These are phyloP conservation scores for Ursus arctos DNA, from an alignment of 2,113 vertebrate genomes.

Conservation along the genomic window DNA sequence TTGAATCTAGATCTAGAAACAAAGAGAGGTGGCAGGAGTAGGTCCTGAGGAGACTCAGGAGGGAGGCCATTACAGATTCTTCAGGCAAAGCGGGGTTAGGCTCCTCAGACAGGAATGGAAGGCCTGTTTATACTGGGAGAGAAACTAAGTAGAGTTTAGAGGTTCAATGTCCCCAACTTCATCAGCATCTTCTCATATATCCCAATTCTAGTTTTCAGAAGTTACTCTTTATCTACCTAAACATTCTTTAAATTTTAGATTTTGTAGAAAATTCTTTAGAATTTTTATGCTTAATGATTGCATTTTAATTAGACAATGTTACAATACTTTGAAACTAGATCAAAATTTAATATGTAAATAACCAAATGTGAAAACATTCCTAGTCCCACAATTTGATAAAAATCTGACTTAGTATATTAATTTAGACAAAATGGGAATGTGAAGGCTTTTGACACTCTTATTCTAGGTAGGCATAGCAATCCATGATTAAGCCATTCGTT, in stretches of 20 bases:
- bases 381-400: not conserved
- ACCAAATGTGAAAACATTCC: not conserved
- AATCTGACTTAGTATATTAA: not conserved
- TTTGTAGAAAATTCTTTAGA: not conserved
- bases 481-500: not conserved
- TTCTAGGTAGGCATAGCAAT: not conserved
- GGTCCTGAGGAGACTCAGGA: not conserved
- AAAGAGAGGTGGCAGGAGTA: not conserved
- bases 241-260: not conserved
- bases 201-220: not conserved
- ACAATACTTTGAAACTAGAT: not conserved
- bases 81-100: not conserved
- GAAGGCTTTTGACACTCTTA: not conserved
- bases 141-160: not conserved
- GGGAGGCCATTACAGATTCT: not conserved
- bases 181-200: not conserved
- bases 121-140: not conserved
- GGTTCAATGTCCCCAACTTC: not conserved
- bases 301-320: not conserved
- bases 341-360: not conserved
- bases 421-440: not conserved
- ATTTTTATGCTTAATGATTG: not conserved
- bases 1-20: not conserved
- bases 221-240: not conserved
- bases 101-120: not conserved